Conservation (phyloP, 2,888 invertebrate species). For the Sympetrum striolatum region DNA sequence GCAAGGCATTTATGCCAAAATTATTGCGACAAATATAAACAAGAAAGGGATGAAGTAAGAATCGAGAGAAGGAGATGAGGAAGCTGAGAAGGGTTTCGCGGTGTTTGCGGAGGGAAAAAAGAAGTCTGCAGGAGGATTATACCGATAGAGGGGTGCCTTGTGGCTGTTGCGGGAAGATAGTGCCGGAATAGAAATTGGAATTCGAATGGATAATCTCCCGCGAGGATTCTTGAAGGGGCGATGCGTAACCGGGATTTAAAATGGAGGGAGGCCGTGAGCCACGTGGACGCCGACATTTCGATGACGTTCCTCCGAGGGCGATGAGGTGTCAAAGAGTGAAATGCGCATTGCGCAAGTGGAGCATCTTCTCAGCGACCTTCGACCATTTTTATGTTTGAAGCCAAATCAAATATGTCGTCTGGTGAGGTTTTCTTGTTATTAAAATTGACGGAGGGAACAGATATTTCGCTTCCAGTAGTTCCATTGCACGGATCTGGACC, state of each 20-base stretch:
- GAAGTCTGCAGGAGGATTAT: background rate
- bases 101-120: background rate
- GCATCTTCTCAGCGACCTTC: no score
- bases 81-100: no score
- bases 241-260: background rate
- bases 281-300: background rate
- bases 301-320: background rate
- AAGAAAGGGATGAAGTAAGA: background rate
- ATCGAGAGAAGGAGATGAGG: background rate
- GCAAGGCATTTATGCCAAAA: no score
- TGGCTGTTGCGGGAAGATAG: background rate
- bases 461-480: no score
- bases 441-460: no score
- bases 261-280: background rate
- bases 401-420: no score
- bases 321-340: no score
- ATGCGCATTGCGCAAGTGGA: no score
- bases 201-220: background rate
- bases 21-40: no score
- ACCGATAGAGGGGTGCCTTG: background rate
- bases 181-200: background rate
- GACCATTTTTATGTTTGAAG: no score
- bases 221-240: background rate
- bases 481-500: no score
- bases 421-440: no score